Conservation (phyloP, 2,113 vertebrate genomes). For the Aegithalos caudatus region DNA sequence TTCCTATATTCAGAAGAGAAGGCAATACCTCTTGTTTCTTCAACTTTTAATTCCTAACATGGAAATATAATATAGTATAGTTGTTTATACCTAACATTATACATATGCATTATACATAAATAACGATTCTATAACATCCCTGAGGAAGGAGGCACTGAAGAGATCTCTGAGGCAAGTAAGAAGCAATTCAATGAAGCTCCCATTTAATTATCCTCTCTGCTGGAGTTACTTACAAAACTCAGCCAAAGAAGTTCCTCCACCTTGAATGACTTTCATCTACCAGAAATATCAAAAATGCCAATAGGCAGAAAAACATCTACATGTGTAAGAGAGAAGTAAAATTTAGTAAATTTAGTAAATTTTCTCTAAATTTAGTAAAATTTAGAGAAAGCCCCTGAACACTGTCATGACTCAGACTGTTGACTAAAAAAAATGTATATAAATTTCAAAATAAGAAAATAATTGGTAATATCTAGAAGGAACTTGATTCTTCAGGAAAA, state of each 20-base stretch:
- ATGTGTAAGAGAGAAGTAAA: background rate
- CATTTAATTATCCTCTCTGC: conserved; percentile 16
- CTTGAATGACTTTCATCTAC: background rate
- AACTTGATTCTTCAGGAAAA: background rate
- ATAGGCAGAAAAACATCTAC: background rate
- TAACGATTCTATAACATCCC: background rate
- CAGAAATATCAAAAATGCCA: background rate
- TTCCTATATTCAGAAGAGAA: background rate
- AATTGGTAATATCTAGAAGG: background rate
- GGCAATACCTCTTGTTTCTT: background rate
- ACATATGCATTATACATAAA: background rate
- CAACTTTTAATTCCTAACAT: background rate
- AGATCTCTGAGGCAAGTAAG: background rate
- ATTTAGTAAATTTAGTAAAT: no score
- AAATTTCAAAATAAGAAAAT: background rate
- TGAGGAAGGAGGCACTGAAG: background rate
- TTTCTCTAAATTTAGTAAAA: no score
- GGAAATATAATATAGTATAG: background rate
- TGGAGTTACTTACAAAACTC: background rate
- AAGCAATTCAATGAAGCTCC: background rate
- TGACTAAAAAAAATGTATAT: background rate
- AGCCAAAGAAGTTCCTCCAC: background rate
- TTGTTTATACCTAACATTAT: background rate
- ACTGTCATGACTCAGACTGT: accelerated
- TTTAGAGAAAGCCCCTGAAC: background rate